Conservation (phyloP, 2,797 vertebrate genomes). For the Pempheris klunzingeri region DNA sequence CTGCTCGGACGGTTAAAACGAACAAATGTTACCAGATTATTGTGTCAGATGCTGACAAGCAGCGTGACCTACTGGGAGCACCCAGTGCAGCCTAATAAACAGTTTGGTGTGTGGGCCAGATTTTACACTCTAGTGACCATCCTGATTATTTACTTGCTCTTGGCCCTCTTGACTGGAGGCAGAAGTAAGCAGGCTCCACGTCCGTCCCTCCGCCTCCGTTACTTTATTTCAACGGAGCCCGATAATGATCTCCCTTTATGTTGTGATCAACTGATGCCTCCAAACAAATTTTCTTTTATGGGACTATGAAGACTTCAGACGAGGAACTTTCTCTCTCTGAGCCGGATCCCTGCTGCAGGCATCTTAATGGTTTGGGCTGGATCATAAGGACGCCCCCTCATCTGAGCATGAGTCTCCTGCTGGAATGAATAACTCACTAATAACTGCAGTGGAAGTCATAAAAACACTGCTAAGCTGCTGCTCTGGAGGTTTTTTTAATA, state of each 20-base stretch:
- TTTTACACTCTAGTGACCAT: neutral
- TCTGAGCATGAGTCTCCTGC: conserved; percentile 25
- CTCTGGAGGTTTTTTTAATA: conserved; percentile 1
- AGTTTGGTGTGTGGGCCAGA: neutral
- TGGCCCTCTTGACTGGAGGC: neutral
- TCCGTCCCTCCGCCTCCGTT: too few relatives aligned
- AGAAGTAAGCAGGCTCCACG: neutral
- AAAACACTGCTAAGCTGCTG: conserved; percentile 27
- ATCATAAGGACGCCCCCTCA: neutral
- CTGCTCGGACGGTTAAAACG: too few relatives aligned
- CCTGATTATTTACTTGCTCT: neutral
- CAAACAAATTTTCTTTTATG: conserved; percentile 38
- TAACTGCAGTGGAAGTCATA: conserved; percentile 31
- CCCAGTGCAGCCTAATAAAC: neutral
- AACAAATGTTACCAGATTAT: neutral
- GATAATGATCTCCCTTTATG: conserved; percentile 20
- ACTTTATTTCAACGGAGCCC: too few relatives aligned
- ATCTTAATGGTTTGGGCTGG: conserved; percentile 18
- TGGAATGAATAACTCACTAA: conserved; percentile 36
- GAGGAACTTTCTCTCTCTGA: conserved; percentile 29
- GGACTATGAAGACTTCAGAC: conserved; percentile 37
- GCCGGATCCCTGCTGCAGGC: conserved; percentile 15
- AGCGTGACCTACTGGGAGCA: too few relatives aligned
- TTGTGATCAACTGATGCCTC: conserved; percentile 19
- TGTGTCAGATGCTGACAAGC: neutral